Conservation (phyloP, 2,797 vertebrate species). For the Macroramphosus scolopax region DNA sequence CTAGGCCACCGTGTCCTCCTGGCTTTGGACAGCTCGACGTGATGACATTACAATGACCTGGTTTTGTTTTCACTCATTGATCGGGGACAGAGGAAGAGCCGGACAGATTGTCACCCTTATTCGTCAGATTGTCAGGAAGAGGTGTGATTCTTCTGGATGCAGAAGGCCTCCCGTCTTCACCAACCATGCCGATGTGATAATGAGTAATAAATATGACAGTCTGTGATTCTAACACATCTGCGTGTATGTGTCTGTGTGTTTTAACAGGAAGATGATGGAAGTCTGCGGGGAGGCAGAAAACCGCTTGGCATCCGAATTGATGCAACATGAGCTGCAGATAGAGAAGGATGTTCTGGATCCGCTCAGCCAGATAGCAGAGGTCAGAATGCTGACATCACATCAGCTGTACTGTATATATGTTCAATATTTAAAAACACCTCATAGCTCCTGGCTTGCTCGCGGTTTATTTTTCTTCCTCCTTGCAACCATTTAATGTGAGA, state of each 20-base stretch:
- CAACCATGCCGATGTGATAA: not conserved
- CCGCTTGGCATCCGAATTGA: slow-evolving; percentile 89
- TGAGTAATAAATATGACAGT: slow-evolving; percentile 1
- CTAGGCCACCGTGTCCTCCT: slow-evolving; percentile 5
- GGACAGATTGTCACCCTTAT: slow-evolving; percentile 11
- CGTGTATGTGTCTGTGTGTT: slow-evolving; percentile 1
- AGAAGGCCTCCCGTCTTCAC: not conserved
- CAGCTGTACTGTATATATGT: not conserved
- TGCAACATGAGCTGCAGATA: slow-evolving; percentile 90
- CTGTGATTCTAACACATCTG: slow-evolving; percentile 2
- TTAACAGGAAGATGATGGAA: slow-evolving; percentile 92
- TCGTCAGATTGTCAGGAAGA: slow-evolving; percentile 1
- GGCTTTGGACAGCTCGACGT: slow-evolving; percentile 10
- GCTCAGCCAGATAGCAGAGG: slow-evolving; percentile 90
- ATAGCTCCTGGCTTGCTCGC: not conserved
- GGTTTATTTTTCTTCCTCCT: too few relatives aligned
- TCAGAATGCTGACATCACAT: too few relatives aligned
- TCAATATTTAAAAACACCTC: slow-evolving; percentile 5
- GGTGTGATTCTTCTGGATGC: slow-evolving; percentile 7
- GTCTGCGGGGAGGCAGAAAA: slow-evolving; percentile 94
- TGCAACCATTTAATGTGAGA: too few relatives aligned
- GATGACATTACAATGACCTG: slow-evolving; percentile 27
- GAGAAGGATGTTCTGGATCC: slow-evolving; percentile 94
- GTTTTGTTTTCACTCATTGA: slow-evolving; percentile 30
- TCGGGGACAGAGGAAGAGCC: slow-evolving; percentile 3